Percentiles rank a stretch among this genome's conserved stretches.
phyloP scores from a whole-genome alignment of 2,797 vertebrate species.

The Bradypus variegatus region DNA sequence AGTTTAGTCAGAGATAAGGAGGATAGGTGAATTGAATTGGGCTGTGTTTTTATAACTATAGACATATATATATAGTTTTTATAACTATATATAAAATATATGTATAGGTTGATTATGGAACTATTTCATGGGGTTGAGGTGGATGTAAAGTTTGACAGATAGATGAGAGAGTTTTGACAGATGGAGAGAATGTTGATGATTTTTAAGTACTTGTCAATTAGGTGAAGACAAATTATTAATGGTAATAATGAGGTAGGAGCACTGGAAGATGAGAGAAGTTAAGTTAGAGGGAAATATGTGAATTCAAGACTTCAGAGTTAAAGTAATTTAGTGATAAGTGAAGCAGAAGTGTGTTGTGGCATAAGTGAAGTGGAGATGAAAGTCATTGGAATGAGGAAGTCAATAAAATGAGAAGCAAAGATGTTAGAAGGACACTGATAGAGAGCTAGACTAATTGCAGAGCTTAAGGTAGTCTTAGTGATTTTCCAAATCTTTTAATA shows the following conservation, averaged over 20 bases:
- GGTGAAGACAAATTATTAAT: background rate
- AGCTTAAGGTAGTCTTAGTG: background rate
- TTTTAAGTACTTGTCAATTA: background rate
- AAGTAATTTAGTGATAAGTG: background rate
- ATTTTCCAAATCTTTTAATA: background rate
- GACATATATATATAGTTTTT: no score
- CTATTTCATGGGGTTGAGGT: background rate
- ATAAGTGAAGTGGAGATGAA: background rate
- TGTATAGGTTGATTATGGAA: background rate
- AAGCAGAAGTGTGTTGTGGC: background rate
- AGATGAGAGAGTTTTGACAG: background rate
- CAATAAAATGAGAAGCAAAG: background rate
- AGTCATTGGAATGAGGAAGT: background rate
- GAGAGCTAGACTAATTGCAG: background rate
- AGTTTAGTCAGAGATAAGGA: background rate
- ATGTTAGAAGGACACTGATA: background rate
- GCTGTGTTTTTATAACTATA: background rate
- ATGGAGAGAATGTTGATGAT: background rate
- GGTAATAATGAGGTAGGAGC: background rate
- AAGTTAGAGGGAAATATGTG: background rate
- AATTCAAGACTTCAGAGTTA: background rate
- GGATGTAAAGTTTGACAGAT: background rate
- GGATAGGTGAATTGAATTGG: background rate
- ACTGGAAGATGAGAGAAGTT: background rate
- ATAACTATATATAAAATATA: no score